Evolutionary conservation across 1,140 invertebrate species (phyloP), one percentile per base, ranked within the genome.

Genomic region (Drosophila dunni): DNA sequence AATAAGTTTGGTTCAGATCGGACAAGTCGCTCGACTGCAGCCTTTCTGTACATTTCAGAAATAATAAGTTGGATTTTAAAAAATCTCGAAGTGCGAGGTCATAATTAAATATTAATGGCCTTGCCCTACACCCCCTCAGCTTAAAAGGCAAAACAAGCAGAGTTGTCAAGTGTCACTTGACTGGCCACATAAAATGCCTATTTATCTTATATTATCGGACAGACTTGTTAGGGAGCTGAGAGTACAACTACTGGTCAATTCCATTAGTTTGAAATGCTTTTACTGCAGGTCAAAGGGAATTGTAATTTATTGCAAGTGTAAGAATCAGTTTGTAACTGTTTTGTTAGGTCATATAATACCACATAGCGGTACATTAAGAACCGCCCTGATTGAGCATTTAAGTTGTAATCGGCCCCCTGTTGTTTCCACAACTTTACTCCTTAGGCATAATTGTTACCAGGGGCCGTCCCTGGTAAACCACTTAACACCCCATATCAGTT

Each of bases 361-460:
- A 78, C 81, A 84, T 45, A 84, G 73, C 70, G 61, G 81, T 80
- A 73, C 82, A 85, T 85, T 77, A 75, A 70, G 62, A 68, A 56
- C 58, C 51, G 70, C 81, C 78, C 81, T 85, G 81, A 85, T 85
- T 85, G 81, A 85, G 82, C 66, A 57, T 85, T 85, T 81, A 85
- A 86, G 50, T 79, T 85, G 58, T 85, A 85, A 86, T 77, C 82
- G 74, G 78, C 81, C 81, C 81, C 81, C 81, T 48, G 81, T 81
- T 75, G 81, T 60, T 78, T 15, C 44, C 33, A 61, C 69, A 75
- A 77, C 71, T 74, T 74, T 68, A 70, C 78, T 60, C 33, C 58
- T 72, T 46, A 54, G 20, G 24, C 44, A 63, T 72, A 38, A 80
- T 70, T 78, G 51, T 53, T 29, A 44, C 20, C 48, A 64, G 46